Percentiles rank a stretch among this genome's conserved stretches.
phyloP scores from a whole-genome alignment of 1,140 invertebrate species.

The Drosophila bipectinata region DNA sequence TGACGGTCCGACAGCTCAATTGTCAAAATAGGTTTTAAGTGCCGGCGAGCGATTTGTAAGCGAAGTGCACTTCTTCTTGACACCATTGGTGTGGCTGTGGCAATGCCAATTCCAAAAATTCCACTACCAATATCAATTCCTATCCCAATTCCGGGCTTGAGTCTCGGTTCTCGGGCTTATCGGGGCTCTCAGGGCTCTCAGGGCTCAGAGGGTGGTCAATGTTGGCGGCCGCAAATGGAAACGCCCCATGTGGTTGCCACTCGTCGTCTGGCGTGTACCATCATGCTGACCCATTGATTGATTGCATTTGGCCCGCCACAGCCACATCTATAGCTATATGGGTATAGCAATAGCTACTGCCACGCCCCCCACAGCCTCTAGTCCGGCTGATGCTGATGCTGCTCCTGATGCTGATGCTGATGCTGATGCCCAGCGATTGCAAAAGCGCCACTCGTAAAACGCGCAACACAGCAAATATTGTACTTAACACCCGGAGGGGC shows the following conservation, averaged over 20 bases:
- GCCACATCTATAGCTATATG: conserved; percentile 11
- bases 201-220: conserved; percentile 64
- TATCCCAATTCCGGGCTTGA: conserved; percentile 19
- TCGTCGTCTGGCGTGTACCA: conserved; percentile 52
- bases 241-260: conserved; percentile 78
- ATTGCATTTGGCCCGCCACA: conserved; percentile 66
- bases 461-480: conserved; percentile 76
- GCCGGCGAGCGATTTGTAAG: conserved; percentile 73
- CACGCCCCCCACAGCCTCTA: conserved; percentile 28
- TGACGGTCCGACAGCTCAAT: conserved; percentile 80
- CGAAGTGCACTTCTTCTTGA: conserved; percentile 41
- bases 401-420: not conserved
- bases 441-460: conserved; percentile 66
- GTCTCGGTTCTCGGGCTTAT: not conserved
- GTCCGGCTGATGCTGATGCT: conserved; percentile 5
- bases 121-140: conserved; percentile 14
- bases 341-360: conserved; percentile 9
- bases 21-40: conserved; percentile 83
- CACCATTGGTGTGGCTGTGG: not conserved
- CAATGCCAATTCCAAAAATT: not conserved
- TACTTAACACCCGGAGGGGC: conserved; percentile 76
- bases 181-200: conserved; percentile 1
- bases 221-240: conserved; percentile 76
- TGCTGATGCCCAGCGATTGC: conserved; percentile 30
- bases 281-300: conserved; percentile 80